Evolutionary conservation across 2,888 invertebrate species (phyloP).

Genomic region (Cryptocheilus praepositus): DNA sequence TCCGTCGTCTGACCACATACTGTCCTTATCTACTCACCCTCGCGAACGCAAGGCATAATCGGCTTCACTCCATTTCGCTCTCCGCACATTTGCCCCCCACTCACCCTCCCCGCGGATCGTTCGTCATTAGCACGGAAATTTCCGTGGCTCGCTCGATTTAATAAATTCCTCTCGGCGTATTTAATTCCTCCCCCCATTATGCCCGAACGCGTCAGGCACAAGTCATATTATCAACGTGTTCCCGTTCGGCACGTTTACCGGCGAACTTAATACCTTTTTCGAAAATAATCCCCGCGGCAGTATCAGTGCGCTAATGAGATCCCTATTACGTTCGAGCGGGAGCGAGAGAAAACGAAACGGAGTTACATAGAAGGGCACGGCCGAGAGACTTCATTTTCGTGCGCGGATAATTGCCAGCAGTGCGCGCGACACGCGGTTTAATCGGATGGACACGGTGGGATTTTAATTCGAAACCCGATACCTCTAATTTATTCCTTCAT

Average conservation of each 20-base stretch:
- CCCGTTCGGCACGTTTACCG: neutral
- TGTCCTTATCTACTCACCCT: too few relatives aligned
- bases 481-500: constrained; percentile 58
- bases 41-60: neutral
- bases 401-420: constrained; percentile 28
- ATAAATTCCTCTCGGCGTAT: too few relatives aligned
- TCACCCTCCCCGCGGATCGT: too few relatives aligned
- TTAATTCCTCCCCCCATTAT: neutral
- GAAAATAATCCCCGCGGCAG: constrained; percentile 17
- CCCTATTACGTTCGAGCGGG: neutral
- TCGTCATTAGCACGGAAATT: too few relatives aligned
- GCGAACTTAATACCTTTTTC: constrained; percentile 13
- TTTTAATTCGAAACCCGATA: constrained; percentile 48
- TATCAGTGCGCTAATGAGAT: too few relatives aligned
- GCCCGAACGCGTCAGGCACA: constrained; percentile 5
- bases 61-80: too few relatives aligned
- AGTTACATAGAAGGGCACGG: too few relatives aligned
- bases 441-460: constrained; percentile 41
- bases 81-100: too few relatives aligned
- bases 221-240: constrained; percentile 6
- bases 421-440: constrained; percentile 33
- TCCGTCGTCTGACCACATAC: too few relatives aligned
- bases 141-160: too few relatives aligned
- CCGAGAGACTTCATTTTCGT: constrained; percentile 18
- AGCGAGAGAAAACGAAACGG: neutral